A percentile compares a stretch with the other conserved stretches of the same genome.
phyloP scores from a whole-genome alignment of 2,797 vertebrate genomes.

The Balearica regulorum region DNA sequence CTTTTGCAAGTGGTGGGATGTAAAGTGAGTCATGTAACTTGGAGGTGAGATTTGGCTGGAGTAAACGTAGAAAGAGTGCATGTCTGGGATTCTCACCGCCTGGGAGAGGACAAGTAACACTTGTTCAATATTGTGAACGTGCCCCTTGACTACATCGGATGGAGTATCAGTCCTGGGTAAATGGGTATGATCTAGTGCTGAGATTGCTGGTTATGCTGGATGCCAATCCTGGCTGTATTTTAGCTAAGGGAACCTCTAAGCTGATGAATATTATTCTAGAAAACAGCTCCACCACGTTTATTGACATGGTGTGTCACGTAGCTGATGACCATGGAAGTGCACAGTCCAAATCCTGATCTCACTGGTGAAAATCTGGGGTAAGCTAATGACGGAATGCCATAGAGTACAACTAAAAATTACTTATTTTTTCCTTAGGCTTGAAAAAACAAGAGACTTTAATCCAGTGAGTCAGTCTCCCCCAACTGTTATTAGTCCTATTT shows the following conservation, averaged over 20 bases:
- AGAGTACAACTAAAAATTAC: slow-evolving; percentile 8
- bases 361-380: slow-evolving; percentile 21
- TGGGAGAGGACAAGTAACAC: not conserved
- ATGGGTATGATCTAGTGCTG: not conserved
- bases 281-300: not conserved
- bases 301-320: not conserved
- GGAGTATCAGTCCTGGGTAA: not conserved
- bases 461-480: slow-evolving; percentile 41
- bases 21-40: not conserved
- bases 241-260: not conserved
- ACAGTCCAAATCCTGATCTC: slow-evolving; percentile 31
- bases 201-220: not conserved
- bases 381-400: not conserved
- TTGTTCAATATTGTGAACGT: not conserved
- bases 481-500: slow-evolving; percentile 12
- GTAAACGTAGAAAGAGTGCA: not conserved
- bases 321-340: not conserved
- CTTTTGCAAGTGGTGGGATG: not conserved
- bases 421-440: not conserved
- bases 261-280: not conserved
- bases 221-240: not conserved
- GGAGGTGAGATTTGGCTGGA: slow-evolving; percentile 2
- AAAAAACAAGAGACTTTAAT: slow-evolving; percentile 22
- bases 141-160: not conserved
- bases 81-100: not conserved